phyloP scores from a whole-genome alignment of 1,140 invertebrate species.

The Drosophila nikananu region DNA sequence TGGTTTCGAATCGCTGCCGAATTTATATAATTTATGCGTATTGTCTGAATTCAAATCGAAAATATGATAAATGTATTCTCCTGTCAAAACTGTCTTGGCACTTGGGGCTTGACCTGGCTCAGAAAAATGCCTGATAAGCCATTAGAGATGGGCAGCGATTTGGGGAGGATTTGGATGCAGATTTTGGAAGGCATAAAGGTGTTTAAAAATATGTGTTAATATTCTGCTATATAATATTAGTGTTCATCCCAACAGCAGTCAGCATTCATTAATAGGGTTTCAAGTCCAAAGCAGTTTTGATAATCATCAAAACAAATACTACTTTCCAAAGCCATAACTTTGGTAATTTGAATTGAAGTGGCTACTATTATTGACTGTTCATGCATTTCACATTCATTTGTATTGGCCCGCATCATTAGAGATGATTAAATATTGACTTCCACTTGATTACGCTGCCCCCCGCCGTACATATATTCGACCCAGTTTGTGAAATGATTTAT shows the following conservation, averaged over 20 bases:
- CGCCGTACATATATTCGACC: slow-evolving; percentile 4
- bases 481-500: slow-evolving; percentile 29
- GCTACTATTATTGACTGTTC: not conserved
- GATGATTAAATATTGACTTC: slow-evolving; percentile 29
- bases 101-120: slow-evolving; percentile 28
- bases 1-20: slow-evolving; percentile 6
- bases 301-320: not conserved
- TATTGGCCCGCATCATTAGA: slow-evolving; percentile 7
- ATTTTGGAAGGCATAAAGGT: not conserved
- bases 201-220: too few species aligned
- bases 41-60: slow-evolving; percentile 37
- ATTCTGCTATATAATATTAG: too few species aligned
- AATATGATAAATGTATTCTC: slow-evolving; percentile 60
- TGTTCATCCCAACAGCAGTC: too few species aligned
- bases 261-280: not conserved
- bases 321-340: not conserved
- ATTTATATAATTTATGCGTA: slow-evolving; percentile 53
- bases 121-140: slow-evolving; percentile 10
- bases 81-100: slow-evolving; percentile 29
- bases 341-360: not conserved
- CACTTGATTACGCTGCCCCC: not conserved
- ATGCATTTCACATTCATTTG: slow-evolving; percentile 1
- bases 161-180: not conserved
- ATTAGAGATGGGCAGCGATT: slow-evolving; percentile 4
- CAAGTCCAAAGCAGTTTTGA: not conserved